These are phyloP conservation scores for Dynastes grantii DNA, from an alignment of 2,888 invertebrate species.

Conservation along the genomic window DNA sequence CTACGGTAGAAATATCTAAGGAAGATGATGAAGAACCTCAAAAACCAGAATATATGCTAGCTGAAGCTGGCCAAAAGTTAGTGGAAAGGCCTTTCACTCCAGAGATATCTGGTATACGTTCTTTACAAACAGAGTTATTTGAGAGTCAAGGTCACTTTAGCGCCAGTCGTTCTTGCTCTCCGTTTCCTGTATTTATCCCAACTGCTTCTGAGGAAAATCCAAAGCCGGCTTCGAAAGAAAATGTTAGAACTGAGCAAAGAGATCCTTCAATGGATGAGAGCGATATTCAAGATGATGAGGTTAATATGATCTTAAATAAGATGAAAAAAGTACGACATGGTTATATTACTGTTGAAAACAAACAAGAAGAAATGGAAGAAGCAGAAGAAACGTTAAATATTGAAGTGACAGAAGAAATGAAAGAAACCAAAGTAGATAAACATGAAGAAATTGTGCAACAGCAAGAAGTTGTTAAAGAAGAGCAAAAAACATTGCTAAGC, in stretches of 20 bases:
- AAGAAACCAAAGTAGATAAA: constrained; percentile 6
- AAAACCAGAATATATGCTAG: constrained; percentile 64
- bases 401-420: neutral
- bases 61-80: constrained; percentile 60
- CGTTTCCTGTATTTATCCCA: constrained; percentile 65
- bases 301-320: constrained; percentile 58
- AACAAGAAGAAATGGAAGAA: neutral
- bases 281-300: constrained; percentile 56
- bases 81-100: constrained; percentile 61
- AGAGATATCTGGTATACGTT: constrained; percentile 58
- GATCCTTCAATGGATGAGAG: constrained; percentile 24
- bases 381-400: neutral
- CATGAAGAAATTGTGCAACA: constrained; percentile 9
- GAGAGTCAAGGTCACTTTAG: constrained; percentile 69
- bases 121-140: constrained; percentile 67
- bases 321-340: constrained; percentile 57
- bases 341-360: neutral
- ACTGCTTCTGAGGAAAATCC: constrained; percentile 18
- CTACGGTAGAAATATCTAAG: neutral
- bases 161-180: constrained; percentile 65
- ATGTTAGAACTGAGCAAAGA: constrained; percentile 43
- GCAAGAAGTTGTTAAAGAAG: constrained; percentile 18
- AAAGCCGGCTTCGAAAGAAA: constrained; percentile 43
- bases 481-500: neutral
- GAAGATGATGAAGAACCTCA: constrained; percentile 25